These are phyloP conservation scores for Indicator indicator DNA, from an alignment of 2,113 vertebrate species.

Conservation along the genomic window DNA sequence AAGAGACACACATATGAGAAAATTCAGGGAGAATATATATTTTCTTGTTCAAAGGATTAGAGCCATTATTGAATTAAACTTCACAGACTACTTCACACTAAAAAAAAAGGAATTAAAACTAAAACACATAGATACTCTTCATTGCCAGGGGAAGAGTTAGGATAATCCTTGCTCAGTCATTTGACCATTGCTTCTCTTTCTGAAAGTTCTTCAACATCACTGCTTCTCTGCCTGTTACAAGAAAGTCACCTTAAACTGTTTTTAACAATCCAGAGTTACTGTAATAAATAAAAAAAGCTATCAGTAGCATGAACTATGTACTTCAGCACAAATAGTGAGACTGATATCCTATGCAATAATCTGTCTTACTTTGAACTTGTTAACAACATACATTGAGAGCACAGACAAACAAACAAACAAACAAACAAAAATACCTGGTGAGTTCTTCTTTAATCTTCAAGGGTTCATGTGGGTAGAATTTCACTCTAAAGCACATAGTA, in stretches of 20 bases:
- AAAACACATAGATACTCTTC: no score
- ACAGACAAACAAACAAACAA: slow-evolving; percentile 2
- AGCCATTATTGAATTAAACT: background rate
- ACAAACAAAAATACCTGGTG: slow-evolving; percentile 86
- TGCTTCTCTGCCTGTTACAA: background rate
- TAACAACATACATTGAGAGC: slow-evolving; percentile 1
- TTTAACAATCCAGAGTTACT: background rate
- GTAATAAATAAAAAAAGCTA: background rate
- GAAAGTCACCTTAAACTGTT: slow-evolving; percentile 12
- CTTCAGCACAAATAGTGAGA: background rate
- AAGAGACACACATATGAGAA: background rate
- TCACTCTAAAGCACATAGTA: slow-evolving; percentile 99
- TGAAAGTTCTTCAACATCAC: background rate
- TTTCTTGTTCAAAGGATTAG: background rate
- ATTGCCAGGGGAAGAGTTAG: background rate
- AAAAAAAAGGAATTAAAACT: no score
- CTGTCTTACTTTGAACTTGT: background rate
- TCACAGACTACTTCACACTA: background rate
- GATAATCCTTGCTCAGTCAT: background rate
- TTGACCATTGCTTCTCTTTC: background rate
- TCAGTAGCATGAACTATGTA: background rate
- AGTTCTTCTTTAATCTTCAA: slow-evolving; percentile 99
- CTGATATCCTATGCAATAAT: rapidly evolving
- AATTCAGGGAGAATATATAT: background rate
- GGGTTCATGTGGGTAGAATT: slow-evolving; percentile 98